These are phyloP conservation scores for Calonectris borealis DNA, from an alignment of 2,113 vertebrate genomes.

Conservation along the genomic window DNA sequence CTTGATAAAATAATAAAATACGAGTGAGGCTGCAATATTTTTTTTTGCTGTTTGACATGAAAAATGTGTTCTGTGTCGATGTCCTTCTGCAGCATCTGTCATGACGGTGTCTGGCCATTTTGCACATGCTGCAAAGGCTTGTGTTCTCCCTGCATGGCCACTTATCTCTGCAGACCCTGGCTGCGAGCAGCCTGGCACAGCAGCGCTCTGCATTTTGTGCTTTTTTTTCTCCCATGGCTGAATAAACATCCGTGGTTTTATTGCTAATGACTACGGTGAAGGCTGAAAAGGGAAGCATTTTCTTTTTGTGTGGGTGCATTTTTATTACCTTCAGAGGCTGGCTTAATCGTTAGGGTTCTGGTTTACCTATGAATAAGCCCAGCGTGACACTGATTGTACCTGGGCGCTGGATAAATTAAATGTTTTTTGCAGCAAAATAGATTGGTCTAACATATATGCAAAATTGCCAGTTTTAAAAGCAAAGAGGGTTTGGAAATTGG, in stretches of 20 bases:
- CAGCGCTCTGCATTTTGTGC: not conserved
- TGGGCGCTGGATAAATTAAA: not conserved
- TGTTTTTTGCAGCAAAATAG: not conserved
- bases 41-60: not conserved
- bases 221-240: not conserved
- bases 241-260: not conserved
- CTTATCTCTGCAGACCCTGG: not conserved
- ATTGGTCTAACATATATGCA: not conserved
- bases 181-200: not conserved
- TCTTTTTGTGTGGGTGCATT: not conserved
- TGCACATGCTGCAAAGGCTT: not conserved
- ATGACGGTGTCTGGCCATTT: rapidly evolving
- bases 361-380: not conserved
- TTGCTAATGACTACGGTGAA: not conserved
- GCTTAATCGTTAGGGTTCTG: not conserved
- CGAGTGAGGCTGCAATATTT: not conserved
- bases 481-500: not conserved
- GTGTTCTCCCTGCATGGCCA: not conserved
- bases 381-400: not conserved
- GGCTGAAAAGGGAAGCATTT: not conserved
- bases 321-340: not conserved
- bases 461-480: not conserved
- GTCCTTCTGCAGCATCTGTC: not conserved
- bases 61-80: not conserved
- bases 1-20: not conserved